Evolutionary conservation across 2,113 vertebrate genomes (phyloP), one percentile per base, ranked within the genome.

Genomic region (Mobula hypostoma): DNA sequence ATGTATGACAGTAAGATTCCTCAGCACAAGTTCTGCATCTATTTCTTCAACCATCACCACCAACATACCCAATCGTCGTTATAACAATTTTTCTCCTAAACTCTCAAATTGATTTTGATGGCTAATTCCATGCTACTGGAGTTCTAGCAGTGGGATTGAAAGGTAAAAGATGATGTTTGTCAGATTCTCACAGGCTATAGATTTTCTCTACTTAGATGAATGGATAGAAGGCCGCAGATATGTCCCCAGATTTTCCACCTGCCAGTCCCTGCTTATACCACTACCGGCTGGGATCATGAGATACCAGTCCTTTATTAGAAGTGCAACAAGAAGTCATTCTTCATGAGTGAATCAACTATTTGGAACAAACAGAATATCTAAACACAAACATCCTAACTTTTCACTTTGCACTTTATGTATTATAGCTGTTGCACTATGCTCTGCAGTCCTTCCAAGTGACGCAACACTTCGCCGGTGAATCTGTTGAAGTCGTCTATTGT

Each of bases 101-200:
- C 48, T 4, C 48, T 48, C 48, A 48, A 48, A 48, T 48, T 61
- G 0, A 32, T 7, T 17, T 19, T 68, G 27, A 7, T 40, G 82
- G 82, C 48, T 88, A 88, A 88, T n/a, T 88, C 58, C 12, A 88
- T 68, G 58, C 85, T 90, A 11, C 61, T n/a, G 63, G 63, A 90
- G 14, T 68, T n/a, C 61, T n/a, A 66, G 14, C 85, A 90, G 61
- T 15, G 21, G n/a, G 29, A n/a, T 36, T 36, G 77, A 15, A 11
- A 17, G 15, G 29, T 27, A 77, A 27, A 9, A 27, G 21, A 11
- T n/a, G 76, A 27, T 29, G 83, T 15, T 14, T 61, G 5, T 40
- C 36, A 82, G 15, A 15, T 61, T 9, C 27, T 27, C 9, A 61
- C 27, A 61, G 24, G 56, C 8, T 56, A 29, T 87, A 48, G 80